phyloP scores from a whole-genome alignment of 2,113 vertebrate genomes.

The Microtus ochrogaster region DNA sequence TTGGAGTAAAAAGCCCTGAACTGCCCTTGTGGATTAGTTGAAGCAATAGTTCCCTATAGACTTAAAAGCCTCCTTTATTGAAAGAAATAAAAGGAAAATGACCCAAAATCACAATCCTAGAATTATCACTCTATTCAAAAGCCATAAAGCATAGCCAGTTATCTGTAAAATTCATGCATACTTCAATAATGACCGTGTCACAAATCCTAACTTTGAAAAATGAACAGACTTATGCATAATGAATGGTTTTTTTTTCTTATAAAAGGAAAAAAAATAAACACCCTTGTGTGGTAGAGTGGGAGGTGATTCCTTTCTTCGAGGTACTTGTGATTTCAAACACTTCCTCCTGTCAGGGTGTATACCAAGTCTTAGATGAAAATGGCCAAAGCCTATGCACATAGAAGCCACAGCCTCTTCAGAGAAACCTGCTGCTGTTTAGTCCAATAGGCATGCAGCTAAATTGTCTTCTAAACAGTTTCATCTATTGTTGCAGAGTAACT shows the following conservation, averaged over 20 bases:
- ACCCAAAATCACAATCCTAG: conserved; percentile 65
- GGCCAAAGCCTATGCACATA: not conserved
- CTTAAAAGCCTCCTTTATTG: conserved; percentile 46
- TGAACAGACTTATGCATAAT: conserved; percentile 38
- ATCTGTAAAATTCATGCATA: conserved; percentile 49
- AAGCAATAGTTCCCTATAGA: conserved; percentile 36
- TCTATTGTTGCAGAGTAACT: not conserved
- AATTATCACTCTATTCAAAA: conserved; percentile 73
- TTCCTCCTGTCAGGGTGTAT: not conserved
- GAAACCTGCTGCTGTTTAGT: too few relatives aligned
- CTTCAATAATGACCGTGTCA: conserved; percentile 51
- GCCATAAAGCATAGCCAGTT: conserved; percentile 31
- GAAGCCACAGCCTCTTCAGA: too few relatives aligned
- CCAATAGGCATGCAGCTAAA: not conserved
- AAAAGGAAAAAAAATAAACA: conserved; percentile 40
- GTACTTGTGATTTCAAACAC: conserved; percentile 42
- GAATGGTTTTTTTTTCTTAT: not conserved
- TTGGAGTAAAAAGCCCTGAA: not conserved
- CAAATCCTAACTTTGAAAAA: conserved; percentile 58
- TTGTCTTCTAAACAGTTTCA: not conserved
- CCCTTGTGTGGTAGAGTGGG: not conserved
- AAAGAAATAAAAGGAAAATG: conserved; percentile 72
- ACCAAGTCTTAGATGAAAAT: not conserved
- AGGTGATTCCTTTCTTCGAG: conserved; percentile 34
- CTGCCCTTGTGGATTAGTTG: conserved; percentile 11